Evolutionary conservation across 2,888 invertebrate genomes (phyloP), one percentile per base, ranked within the genome.

Genomic region (Hydraecia micacea): DNA sequence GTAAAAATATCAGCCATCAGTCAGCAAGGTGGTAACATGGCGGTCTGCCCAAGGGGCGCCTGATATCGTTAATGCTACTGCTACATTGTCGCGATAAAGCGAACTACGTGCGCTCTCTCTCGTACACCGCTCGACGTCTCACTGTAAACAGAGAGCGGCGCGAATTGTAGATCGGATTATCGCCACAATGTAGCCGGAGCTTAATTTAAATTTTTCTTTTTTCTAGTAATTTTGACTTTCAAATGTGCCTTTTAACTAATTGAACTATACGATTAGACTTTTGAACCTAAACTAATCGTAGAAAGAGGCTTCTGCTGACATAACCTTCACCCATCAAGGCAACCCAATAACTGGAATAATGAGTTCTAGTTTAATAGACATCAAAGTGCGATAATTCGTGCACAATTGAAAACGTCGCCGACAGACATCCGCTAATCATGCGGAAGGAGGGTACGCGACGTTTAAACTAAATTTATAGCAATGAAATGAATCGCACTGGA

Each of bases 361-460:
- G 77, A 49, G 65, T 80, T 82, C 76, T 79, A 83, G 68, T 81
- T 79, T 82, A 89, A 82, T 86, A 80, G 80, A 85, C 83, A 86
- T 88, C 88, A 90, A 87, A 83, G 83, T 83, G 70, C 87, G 86
- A 90, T 91, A 91, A 91, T 89, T 91, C 86, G 80, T 87, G 85
- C 87, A 85, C 91, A 91, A 90, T 90, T 89, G 89, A 86, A 89
- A 87, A 88, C 82, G 92, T 91, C 93, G 87, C 81, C 79, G 73
- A 81, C 93, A 93, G 93, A 91, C 90, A 87, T 90, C 91, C 91
- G 92, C 93, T 93, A 92, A 94, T 93, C 92, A 92, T 93, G 87
- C 87, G 87, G 90, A 91, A 91, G 88, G 91, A 88, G 86, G 91
- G 89, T 88, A 90, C 88, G 86, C 88, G 91, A 91, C 91, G 90